A percentile compares a stretch with the other conserved stretches of the same genome.
Conservation (phyloP, 2,113 vertebrate species). For the Aspiorhynchus laticeps region DNA sequence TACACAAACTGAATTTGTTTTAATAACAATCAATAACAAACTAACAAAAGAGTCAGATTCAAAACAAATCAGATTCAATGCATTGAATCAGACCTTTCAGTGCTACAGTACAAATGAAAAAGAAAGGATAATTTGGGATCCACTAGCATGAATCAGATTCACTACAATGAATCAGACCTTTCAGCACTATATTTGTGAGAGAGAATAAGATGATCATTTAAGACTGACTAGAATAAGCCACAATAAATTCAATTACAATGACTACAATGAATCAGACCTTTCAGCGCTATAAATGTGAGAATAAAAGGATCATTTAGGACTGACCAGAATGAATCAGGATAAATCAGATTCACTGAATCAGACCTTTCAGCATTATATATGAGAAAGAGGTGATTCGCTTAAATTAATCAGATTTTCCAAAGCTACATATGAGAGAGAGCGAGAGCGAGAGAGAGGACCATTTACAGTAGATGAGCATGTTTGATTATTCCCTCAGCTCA, state of each 20-base stretch:
- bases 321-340: background rate
- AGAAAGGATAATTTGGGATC: background rate
- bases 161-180: background rate
- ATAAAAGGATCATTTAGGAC: background rate
- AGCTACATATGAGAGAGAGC: background rate
- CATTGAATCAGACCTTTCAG: background rate
- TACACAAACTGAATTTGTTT: no score
- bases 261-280: background rate
- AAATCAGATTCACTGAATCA: background rate
- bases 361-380: background rate
- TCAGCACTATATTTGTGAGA: background rate
- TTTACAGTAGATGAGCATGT: background rate
- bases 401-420: background rate
- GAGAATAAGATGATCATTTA: background rate
- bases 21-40: no score
- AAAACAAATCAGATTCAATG: no score
- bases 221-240: background rate
- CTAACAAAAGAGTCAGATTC: no score
- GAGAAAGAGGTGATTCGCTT: background rate
- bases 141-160: background rate
- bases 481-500: background rate
- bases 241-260: background rate
- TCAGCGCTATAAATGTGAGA: background rate
- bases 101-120: background rate
- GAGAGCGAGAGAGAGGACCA: background rate